A percentile compares a stretch with the other conserved stretches of the same genome.
phyloP scores from a whole-genome alignment of 2,888 invertebrate genomes.

The Anoplius nigerrimus region DNA sequence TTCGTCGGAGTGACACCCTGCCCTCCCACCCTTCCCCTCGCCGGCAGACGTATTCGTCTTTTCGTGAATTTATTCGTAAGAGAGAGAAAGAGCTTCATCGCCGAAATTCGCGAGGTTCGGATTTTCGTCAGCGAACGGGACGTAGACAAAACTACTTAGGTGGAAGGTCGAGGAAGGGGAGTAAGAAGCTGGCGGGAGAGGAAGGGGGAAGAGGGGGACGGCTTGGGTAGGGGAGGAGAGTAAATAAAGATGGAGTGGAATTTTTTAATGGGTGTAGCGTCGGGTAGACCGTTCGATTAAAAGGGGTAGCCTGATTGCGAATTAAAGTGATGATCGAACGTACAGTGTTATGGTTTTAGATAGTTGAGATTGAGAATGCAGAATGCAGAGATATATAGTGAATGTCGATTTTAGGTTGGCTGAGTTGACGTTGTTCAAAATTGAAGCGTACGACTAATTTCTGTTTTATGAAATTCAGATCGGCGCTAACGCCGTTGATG shows the following conservation, averaged over 20 bases:
- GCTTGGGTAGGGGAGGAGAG: neutral
- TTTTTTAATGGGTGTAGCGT: too few species aligned
- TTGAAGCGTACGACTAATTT: too few species aligned
- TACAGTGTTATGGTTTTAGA: too few species aligned
- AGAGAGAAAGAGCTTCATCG: slow-evolving; percentile 14
- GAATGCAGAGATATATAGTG: too few species aligned
- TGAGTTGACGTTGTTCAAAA: too few species aligned
- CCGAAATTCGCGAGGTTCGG: slow-evolving; percentile 11
- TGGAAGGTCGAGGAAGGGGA: slow-evolving; percentile 4
- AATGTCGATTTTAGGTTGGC: too few species aligned
- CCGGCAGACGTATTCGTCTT: slow-evolving; percentile 52
- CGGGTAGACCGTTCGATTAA: neutral
- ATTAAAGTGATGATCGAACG: too few species aligned
- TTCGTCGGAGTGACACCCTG: slow-evolving; percentile 46
- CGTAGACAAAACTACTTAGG: slow-evolving; percentile 61
- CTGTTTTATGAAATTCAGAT: too few species aligned
- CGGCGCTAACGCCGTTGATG: too few species aligned
- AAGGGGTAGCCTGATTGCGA: too few species aligned
- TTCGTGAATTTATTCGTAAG: slow-evolving; percentile 54
- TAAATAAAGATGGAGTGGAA: too few species aligned
- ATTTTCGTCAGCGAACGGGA: slow-evolving; percentile 22
- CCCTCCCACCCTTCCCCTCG: slow-evolving; percentile 43
- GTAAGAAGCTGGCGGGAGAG: neutral
- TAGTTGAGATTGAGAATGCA: too few species aligned
- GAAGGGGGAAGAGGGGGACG: slow-evolving; percentile 7